These are phyloP conservation scores for Arothron firmamentum DNA, from an alignment of 2,113 vertebrate genomes.

Conservation along the genomic window DNA sequence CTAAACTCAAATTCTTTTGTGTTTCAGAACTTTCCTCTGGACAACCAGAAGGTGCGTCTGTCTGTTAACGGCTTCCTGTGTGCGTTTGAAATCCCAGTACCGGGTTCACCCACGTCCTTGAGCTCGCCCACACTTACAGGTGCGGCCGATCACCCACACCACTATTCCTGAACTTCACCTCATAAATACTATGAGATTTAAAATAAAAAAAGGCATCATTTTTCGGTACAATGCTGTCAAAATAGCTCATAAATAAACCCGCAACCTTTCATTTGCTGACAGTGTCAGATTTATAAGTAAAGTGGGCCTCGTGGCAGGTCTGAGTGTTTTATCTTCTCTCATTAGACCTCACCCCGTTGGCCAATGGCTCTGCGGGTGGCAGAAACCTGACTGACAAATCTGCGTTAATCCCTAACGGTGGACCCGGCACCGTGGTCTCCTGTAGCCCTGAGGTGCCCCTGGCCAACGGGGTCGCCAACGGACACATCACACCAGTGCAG, in stretches of 20 bases:
- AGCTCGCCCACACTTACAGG: conserved; percentile 85
- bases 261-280: no score
- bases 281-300: no score
- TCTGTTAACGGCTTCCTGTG: conserved; percentile 91
- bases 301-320: no score
- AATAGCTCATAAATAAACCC: no score
- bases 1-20: conserved; percentile 2
- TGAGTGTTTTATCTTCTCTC: conserved; percentile 1
- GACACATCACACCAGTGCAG: conserved; percentile 77
- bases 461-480: conserved; percentile 80
- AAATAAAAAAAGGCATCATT: no score
- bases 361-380: conserved; percentile 79
- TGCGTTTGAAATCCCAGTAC: conserved; percentile 92
- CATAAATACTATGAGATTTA: no score
- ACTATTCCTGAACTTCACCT: no score
- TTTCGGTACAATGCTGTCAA: no score
- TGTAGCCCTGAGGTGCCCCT: conserved; percentile 78
- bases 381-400: conserved; percentile 69
- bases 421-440: conserved; percentile 81
- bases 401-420: conserved; percentile 84
- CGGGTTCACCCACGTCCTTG: conserved; percentile 85
- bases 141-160: conserved; percentile 44
- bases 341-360: conserved; percentile 64
- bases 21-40: conserved; percentile 90
- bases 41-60: conserved; percentile 96